Evolutionary conservation across 2,888 invertebrate genomes (phyloP).

Genomic region (Cephonodes hylas): DNA sequence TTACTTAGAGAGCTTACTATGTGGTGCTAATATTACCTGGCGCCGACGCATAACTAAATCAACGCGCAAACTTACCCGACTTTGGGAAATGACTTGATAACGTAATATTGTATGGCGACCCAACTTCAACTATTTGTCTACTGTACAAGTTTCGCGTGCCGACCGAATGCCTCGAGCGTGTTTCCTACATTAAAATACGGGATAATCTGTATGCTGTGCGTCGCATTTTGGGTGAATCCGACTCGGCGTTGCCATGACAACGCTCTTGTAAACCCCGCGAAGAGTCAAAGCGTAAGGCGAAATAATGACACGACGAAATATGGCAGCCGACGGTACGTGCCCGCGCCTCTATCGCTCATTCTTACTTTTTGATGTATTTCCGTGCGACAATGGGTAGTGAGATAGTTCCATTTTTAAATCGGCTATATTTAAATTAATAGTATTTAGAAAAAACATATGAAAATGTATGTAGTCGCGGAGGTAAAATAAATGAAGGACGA

Average conservation of each 20-base stretch:
- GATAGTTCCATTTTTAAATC: neutral
- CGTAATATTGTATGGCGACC: slow-evolving; percentile 55
- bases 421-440: neutral
- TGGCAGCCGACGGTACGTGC: slow-evolving; percentile 45
- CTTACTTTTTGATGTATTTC: slow-evolving; percentile 5
- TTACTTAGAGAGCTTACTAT: neutral
- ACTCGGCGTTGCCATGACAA: slow-evolving; percentile 57
- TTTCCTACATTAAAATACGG: slow-evolving; percentile 47
- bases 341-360: slow-evolving; percentile 26
- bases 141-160: slow-evolving; percentile 64
- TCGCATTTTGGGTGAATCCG: slow-evolving; percentile 66
- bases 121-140: slow-evolving; percentile 72
- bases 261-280: slow-evolving; percentile 54
- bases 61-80: slow-evolving; percentile 51
- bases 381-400: neutral
- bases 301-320: slow-evolving; percentile 72
- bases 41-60: slow-evolving; percentile 34
- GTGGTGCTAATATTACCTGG: slow-evolving; percentile 8
- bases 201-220: slow-evolving; percentile 58
- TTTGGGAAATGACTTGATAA: slow-evolving; percentile 59
- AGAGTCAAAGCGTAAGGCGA: slow-evolving; percentile 60
- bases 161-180: slow-evolving; percentile 52
- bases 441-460: neutral
- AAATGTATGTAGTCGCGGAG: too few species aligned
- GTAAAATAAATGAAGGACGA: too few species aligned